Conservation (phyloP, 1,140 invertebrate species). For the Spodoptera frugiperda region DNA sequence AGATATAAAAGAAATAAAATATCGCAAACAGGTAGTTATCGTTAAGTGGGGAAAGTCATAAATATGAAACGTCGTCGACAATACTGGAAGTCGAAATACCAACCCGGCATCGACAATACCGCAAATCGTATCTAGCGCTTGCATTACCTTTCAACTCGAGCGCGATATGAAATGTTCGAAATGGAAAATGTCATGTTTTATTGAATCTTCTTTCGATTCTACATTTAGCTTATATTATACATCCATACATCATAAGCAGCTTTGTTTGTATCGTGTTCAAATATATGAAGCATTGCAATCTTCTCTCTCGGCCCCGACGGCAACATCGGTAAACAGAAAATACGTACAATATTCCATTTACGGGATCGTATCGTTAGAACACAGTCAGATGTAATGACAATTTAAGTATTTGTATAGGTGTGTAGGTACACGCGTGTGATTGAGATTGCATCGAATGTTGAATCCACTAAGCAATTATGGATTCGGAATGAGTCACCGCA, state of each 20-base stretch:
- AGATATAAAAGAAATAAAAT: neutral
- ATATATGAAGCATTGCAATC: constrained; percentile 16
- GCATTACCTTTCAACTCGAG: constrained; percentile 33
- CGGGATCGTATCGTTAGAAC: neutral
- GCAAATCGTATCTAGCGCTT: constrained; percentile 36
- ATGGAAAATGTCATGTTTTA: constrained; percentile 34
- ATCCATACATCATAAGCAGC: constrained; percentile 6
- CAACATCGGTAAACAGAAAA: neutral
- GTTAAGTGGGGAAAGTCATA: neutral
- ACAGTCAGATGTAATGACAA: neutral
- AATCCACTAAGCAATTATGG: constrained; percentile 71
- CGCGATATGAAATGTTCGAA: constrained; percentile 27
- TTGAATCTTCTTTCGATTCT: constrained; percentile 4
- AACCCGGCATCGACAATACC: constrained; percentile 27
- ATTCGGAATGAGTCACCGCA: constrained; percentile 72
- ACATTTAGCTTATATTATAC: neutral
- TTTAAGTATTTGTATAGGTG: neutral
- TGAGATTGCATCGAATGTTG: constrained; percentile 59
- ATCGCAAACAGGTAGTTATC: neutral
- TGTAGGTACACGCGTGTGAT: constrained; percentile 7
- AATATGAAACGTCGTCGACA: constrained; percentile 19
- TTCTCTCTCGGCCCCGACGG: constrained; percentile 1
- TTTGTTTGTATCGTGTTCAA: constrained; percentile 18
- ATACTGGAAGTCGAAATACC: constrained; percentile 23
- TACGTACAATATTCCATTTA: neutral